Evolutionary conservation across 2,797 vertebrate genomes (phyloP).

Genomic region (Toxotes lorentzi): DNA sequence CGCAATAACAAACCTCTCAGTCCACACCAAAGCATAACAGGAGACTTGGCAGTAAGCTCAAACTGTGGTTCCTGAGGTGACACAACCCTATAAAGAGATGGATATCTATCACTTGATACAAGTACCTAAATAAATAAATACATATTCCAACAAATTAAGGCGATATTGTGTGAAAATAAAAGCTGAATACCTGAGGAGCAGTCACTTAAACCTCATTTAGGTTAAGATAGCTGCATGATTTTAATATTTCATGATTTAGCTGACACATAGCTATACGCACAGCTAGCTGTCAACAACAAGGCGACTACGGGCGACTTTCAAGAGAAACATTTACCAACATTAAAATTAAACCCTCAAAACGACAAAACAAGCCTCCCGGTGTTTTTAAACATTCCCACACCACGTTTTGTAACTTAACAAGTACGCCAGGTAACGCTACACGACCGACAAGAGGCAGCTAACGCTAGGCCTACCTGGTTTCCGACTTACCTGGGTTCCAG

Average conservation of each 20-base stretch:
- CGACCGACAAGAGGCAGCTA: conserved; percentile 20
- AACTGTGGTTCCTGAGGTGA: conserved; percentile 18
- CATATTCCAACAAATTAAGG: neutral
- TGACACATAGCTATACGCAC: neutral
- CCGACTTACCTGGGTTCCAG: conserved; percentile 83
- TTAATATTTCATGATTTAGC: conserved; percentile 31
- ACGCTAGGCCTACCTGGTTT: conserved; percentile 69
- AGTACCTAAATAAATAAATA: neutral
- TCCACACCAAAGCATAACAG: conserved; percentile 7
- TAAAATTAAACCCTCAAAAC: neutral
- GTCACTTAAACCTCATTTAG: neutral
- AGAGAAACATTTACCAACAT: neutral
- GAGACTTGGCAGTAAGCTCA: conserved; percentile 11
- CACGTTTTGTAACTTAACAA: conserved; percentile 5
- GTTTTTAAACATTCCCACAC: neutral
- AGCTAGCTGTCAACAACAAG: conserved; percentile 30
- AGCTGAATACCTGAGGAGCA: neutral
- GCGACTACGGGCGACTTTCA: neutral
- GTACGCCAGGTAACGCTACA: conserved; percentile 25
- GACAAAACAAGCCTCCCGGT: neutral
- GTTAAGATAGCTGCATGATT: neutral
- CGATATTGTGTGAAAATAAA: neutral
- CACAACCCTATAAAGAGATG: neutral
- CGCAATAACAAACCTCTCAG: conserved; percentile 28
- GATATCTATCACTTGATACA: neutral